A percentile compares a stretch with the other conserved stretches of the same genome.
phyloP scores from a whole-genome alignment of 2,888 invertebrate genomes.

The Diarsia rubi region DNA sequence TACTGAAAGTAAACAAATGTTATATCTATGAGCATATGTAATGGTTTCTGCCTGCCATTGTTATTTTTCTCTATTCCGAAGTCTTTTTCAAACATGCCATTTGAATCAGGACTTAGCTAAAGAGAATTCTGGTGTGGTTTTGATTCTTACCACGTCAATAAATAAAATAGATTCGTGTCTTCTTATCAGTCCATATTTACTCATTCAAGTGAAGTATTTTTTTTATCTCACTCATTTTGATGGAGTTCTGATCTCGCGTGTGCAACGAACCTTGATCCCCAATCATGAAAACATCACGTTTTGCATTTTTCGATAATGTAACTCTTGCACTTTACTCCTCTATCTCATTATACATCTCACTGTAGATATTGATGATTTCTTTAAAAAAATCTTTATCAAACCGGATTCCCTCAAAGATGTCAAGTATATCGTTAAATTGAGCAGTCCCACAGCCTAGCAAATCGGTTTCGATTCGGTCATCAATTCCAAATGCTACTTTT shows the following conservation, averaged over 20 bases:
- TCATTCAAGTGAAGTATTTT: slow-evolving; percentile 28
- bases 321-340: slow-evolving; percentile 21
- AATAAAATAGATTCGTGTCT: slow-evolving; percentile 12
- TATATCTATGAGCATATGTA: background rate
- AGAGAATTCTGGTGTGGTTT: background rate
- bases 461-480: background rate
- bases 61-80: background rate
- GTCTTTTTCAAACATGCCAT: background rate
- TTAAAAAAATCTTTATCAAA: background rate
- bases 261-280: slow-evolving; percentile 41
- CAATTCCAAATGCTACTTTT: slow-evolving; percentile 2
- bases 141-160: background rate
- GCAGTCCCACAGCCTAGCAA: background rate
- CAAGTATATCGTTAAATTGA: background rate
- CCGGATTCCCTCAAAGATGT: background rate
- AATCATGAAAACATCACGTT: slow-evolving; percentile 54
- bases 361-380: background rate
- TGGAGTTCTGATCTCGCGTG: slow-evolving; percentile 39
- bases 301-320: slow-evolving; percentile 25
- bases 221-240: slow-evolving; percentile 41
- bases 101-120: background rate
- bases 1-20: background rate
- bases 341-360: background rate
- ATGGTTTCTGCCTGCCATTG: background rate
- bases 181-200: slow-evolving; percentile 23